These are phyloP conservation scores for Euborellia annulipes DNA, from an alignment of 1,140 invertebrate species.

Conservation along the genomic window DNA sequence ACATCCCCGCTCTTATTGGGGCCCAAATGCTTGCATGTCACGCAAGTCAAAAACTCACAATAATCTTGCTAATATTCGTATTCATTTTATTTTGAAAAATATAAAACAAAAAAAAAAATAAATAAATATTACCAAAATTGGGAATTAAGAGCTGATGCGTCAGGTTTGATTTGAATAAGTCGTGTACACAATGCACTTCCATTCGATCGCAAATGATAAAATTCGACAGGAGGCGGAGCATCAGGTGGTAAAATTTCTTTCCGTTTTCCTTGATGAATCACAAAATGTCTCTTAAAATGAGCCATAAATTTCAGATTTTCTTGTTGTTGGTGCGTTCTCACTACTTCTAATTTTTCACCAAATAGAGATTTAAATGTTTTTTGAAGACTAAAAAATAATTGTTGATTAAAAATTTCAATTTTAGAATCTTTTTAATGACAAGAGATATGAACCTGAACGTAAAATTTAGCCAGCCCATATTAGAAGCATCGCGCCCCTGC, in stretches of 20 bases:
- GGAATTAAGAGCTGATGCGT: conserved; percentile 64
- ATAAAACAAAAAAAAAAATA: neutral
- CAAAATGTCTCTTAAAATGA: conserved; percentile 90
- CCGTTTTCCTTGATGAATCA: conserved; percentile 83
- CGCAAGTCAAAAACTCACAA: no score
- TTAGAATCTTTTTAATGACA: no score
- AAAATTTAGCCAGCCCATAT: conserved; percentile 99
- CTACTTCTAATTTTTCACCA: conserved; percentile 89
- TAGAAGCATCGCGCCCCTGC: conserved; percentile 92
- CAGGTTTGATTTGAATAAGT: conserved; percentile 76
- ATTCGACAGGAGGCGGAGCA: conserved; percentile 54
- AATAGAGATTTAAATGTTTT: conserved; percentile 96
- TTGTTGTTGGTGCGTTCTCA: conserved; percentile 95
- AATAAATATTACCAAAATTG: conserved; percentile 52
- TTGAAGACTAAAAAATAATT: conserved; percentile 50
- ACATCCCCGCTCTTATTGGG: no score
- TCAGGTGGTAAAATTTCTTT: conserved; percentile 35
- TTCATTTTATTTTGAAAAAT: conserved; percentile 3
- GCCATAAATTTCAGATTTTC: conserved; percentile 98
- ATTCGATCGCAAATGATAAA: conserved; percentile 92
- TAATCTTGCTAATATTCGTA: no score
- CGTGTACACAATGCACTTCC: conserved; percentile 86
- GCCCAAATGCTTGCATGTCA: no score
- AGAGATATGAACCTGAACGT: conserved; percentile 66
- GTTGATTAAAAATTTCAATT: neutral